Percentiles rank a stretch among this genome's conserved stretches.
phyloP scores from a whole-genome alignment of 2,113 vertebrate species.

The Notothenia rossii region DNA sequence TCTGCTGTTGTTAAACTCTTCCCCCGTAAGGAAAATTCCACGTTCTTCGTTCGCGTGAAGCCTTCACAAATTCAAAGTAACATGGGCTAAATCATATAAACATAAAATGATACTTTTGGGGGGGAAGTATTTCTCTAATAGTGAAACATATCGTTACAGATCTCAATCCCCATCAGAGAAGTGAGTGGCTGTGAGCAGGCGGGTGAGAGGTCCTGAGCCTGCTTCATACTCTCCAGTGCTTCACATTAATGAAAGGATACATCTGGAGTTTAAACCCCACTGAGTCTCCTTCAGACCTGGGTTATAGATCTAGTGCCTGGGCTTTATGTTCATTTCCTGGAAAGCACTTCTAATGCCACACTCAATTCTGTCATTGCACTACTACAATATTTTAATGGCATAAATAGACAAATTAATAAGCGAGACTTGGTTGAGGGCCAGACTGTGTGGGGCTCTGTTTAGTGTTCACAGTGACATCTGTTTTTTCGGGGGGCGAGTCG shows the following conservation, averaged over 20 bases:
- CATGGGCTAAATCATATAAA: no score
- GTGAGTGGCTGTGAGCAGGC: constrained; percentile 23
- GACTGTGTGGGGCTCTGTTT: constrained; percentile 65
- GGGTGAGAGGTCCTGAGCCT: constrained; percentile 40
- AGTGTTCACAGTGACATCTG: constrained; percentile 71
- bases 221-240: constrained; percentile 39
- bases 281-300: constrained; percentile 40
- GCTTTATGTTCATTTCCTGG: constrained; percentile 64
- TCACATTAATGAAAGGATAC: constrained; percentile 75
- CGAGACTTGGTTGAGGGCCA: constrained; percentile 55
- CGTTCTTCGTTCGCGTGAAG: no score
- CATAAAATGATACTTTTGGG: no score
- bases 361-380: constrained; percentile 57
- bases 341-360: constrained; percentile 69
- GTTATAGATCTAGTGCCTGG: constrained; percentile 19
- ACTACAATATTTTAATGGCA: constrained; percentile 63
- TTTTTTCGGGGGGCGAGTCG: constrained; percentile 62
- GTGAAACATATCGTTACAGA: neutral
- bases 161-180: constrained; percentile 27
- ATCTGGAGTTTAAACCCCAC: constrained; percentile 70
- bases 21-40: no score
- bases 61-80: no score
- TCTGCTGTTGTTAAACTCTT: no score
- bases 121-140: neutral
- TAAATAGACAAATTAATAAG: constrained; percentile 72